Evolutionary conservation across 2,797 vertebrate genomes (phyloP).

Genomic region (Manis crassicaudata): DNA sequence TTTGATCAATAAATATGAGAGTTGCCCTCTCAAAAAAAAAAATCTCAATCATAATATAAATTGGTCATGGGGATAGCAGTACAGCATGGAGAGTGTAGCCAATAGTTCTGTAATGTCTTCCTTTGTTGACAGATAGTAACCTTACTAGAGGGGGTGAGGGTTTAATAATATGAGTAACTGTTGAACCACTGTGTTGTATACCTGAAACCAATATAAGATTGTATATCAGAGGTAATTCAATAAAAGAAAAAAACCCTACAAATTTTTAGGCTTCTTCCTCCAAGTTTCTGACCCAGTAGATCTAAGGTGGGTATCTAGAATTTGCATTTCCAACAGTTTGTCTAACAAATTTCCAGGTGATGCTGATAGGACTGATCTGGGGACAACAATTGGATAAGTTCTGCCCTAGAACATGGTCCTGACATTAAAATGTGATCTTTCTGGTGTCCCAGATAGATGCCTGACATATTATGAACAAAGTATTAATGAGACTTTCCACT

Average conservation of each 20-base stretch:
- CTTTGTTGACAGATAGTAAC: too few species aligned
- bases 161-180: too few species aligned
- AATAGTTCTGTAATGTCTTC: too few species aligned
- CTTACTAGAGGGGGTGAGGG: too few species aligned
- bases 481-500: neutral
- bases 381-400: neutral
- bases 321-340: neutral
- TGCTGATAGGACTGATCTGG: neutral
- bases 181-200: too few species aligned
- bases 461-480: neutral
- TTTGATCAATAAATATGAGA: too few species aligned
- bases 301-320: neutral
- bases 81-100: too few species aligned
- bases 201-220: too few species aligned
- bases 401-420: neutral
- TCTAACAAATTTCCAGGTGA: neutral
- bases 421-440: neutral
- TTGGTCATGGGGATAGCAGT: too few species aligned
- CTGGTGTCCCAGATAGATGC: neutral
- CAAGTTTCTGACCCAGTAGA: neutral
- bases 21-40: too few species aligned
- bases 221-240: too few species aligned
- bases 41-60: too few species aligned
- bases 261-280: neutral
- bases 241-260: neutral